Evolutionary conservation across 2,113 vertebrate genomes (phyloP).

Genomic region (Otocyon megalotis): DNA sequence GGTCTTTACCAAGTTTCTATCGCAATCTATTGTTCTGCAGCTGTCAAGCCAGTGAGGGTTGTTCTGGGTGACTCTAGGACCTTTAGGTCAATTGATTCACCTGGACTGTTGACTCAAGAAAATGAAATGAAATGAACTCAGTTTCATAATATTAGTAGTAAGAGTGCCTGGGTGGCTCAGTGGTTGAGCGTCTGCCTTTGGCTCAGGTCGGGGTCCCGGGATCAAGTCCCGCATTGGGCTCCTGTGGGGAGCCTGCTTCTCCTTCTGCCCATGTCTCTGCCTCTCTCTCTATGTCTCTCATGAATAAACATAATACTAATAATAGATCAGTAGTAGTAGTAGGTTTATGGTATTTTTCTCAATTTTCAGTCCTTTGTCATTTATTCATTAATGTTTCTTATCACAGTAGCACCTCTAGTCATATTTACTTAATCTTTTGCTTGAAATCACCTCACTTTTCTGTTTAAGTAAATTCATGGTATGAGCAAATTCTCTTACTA

Average conservation of each 20-base stretch:
- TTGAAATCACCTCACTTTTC: neutral
- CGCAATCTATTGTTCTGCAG: constrained; percentile 35
- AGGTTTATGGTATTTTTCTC: neutral
- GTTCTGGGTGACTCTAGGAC: constrained; percentile 12
- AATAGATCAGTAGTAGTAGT: neutral
- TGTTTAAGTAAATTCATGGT: neutral
- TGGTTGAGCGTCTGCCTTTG: too few species aligned
- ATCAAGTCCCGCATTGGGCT: too few species aligned
- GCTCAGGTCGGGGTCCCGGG: too few species aligned
- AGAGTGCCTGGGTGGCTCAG: too few species aligned
- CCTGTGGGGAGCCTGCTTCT: too few species aligned
- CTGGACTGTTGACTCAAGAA: neutral
- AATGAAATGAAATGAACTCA: neutral
- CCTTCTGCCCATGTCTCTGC: too few species aligned
- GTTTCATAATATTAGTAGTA: neutral
- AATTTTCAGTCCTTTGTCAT: neutral
- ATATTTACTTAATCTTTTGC: neutral
- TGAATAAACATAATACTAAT: neutral
- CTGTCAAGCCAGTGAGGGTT: neutral
- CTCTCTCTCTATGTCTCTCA: too few species aligned
- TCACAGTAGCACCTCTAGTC: neutral
- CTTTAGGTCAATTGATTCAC: constrained; percentile 27
- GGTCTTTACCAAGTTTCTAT: neutral
- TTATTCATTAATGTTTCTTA: neutral
- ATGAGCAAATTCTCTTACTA: neutral